Percentiles rank a stretch among this genome's conserved stretches.
Evolutionary conservation across 2,888 invertebrate species (phyloP).

Genomic region (Hedya salicella): DNA sequence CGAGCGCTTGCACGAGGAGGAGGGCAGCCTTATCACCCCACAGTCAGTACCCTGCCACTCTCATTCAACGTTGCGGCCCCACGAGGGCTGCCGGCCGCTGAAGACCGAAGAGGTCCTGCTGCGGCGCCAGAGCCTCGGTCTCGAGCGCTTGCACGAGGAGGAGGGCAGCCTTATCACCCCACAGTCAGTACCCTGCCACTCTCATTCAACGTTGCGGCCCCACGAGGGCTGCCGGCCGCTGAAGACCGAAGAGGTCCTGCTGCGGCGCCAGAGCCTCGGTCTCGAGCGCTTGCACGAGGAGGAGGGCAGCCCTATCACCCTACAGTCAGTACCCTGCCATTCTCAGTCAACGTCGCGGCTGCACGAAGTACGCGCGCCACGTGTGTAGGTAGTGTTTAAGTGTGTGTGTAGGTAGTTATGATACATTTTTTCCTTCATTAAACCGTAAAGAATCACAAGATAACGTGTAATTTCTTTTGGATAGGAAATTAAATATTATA

Average conservation of each 20-base stretch:
- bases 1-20: slow-evolving; percentile 96
- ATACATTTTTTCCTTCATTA: too few species aligned
- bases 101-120: slow-evolving; percentile 97
- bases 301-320: slow-evolving; percentile 85
- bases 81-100: slow-evolving; percentile 96
- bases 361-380: slow-evolving; percentile 96
- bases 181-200: slow-evolving; percentile 94
- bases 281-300: slow-evolving; percentile 87
- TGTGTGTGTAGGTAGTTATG: too few species aligned
- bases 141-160: slow-evolving; percentile 79
- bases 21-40: slow-evolving; percentile 93
- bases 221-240: slow-evolving; percentile 97
- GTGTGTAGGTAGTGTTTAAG: too few species aligned
- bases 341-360: too few species aligned
- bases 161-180: slow-evolving; percentile 87
- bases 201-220: slow-evolving; percentile 94
- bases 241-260: slow-evolving; percentile 97
- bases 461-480: too few species aligned
- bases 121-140: slow-evolving; percentile 94
- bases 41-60: slow-evolving; percentile 81
- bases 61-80: slow-evolving; percentile 87
- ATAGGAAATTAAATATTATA: too few species aligned
- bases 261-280: slow-evolving; percentile 94
- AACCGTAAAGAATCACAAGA: too few species aligned
- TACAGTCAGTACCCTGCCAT: slow-evolving; percentile 90